Percentiles rank a stretch among this genome's conserved stretches.
Conservation (phyloP, 1,140 invertebrate species). For the Melipona quadrifasciata region DNA sequence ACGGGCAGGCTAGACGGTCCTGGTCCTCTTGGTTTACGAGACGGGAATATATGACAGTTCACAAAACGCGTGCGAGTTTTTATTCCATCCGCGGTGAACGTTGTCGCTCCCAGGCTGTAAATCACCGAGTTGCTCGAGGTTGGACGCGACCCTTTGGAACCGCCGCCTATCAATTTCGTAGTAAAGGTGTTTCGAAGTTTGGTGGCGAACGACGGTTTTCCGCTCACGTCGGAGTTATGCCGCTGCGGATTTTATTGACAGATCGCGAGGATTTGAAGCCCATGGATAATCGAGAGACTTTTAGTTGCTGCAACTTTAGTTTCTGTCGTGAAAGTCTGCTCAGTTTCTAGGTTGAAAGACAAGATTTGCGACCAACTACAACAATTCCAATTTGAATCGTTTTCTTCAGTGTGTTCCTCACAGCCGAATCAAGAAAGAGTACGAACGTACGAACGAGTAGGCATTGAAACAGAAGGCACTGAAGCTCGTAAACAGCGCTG, state of each 20-base stretch:
- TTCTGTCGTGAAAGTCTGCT: neutral
- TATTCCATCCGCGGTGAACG: neutral
- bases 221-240: constrained; percentile 21
- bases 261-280: neutral
- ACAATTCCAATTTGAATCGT: neutral
- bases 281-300: neutral
- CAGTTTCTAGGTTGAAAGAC: neutral
- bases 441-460: neutral
- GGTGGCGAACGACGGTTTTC: neutral
- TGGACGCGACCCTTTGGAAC: neutral
- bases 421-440: too few relatives aligned
- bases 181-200: constrained; percentile 18
- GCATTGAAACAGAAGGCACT: neutral
- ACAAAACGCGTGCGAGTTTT: neutral
- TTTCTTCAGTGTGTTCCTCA: neutral
- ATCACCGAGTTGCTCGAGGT: neutral
- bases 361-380: neutral
- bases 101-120: neutral
- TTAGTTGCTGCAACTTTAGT: neutral
- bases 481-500: neutral
- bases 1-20: neutral
- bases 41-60: neutral
- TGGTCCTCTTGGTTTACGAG: neutral
- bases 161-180: constrained; percentile 6
- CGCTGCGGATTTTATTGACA: neutral